Evolutionary conservation across 1,140 invertebrate species (phyloP), one percentile per base, ranked within the genome.

Genomic region (Diachasma alloeum): DNA sequence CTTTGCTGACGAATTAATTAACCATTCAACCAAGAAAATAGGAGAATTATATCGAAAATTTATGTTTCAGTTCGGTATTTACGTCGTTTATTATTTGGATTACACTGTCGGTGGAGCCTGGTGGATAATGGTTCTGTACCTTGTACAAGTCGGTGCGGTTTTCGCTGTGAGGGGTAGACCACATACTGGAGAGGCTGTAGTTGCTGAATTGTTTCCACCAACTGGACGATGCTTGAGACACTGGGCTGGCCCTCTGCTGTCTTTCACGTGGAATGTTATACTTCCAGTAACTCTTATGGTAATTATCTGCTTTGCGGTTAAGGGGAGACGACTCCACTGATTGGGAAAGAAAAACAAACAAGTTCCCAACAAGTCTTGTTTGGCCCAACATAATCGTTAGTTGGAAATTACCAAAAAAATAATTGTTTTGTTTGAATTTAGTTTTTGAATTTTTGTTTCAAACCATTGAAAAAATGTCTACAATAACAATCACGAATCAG

Each of bases 251-350:
- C 92, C 93, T 3, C 87, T 96, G 26, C 87, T 97, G 4, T 94
- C 95, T n/a, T 95, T 97, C 82, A 93, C 93, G 0, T 97, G 96
- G 96, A 97, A 96, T 85, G 94, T 97, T 5, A 90, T 96, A 68
- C 84, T 97, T 75, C 96, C 96, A 3, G 93, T 96, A 59, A 90
- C 92, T 6, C 87, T 97, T 63, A 92, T 95, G 88, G 95, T 96
- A 83, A 31, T 31, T 31, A 31, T 6, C 31, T 31, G n/a, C n/a
- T n/a, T n/a, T n/a, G n/a, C n/a, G n/a, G n/a, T n/a, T n/a, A n/a
- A n/a, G n/a, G n/a, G n/a, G n/a, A n/a, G n/a, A n/a, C n/a, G n/a
- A n/a, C n/a, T n/a, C n/a, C n/a, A n/a, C n/a, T n/a, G n/a, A n/a
- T n/a, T n/a, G n/a, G n/a, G n/a, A n/a, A n/a, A n/a, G n/a, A n/a